These are phyloP conservation scores for Apocheima hispidaria DNA, from an alignment of 2,888 invertebrate genomes.

Conservation along the genomic window DNA sequence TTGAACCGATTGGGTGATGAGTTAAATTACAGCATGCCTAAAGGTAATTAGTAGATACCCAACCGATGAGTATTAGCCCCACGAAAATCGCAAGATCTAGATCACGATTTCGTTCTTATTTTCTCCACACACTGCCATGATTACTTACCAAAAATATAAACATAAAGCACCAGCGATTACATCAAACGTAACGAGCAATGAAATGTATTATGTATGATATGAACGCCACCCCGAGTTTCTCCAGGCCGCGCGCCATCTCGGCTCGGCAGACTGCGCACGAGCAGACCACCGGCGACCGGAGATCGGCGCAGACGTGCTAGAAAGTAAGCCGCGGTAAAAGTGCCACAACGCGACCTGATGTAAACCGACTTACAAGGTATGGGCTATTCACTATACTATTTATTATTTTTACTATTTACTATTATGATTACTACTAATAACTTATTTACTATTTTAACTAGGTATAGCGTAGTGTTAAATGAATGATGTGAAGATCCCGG, in stretches of 20 bases:
- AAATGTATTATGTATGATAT: background rate
- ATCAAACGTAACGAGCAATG: background rate
- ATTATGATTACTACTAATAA: too few species aligned
- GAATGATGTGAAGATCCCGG: too few species aligned
- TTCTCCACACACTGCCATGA: background rate
- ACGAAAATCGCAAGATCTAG: background rate
- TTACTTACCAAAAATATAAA: slow-evolving; percentile 3
- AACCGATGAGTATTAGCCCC: background rate
- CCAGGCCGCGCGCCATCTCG: slow-evolving; percentile 16
- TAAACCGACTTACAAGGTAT: slow-evolving; percentile 19
- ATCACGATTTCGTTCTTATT: background rate
- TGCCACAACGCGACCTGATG: slow-evolving; percentile 21
- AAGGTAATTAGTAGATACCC: background rate
- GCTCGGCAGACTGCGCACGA: background rate
- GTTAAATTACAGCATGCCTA: background rate
- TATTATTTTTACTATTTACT: too few species aligned
- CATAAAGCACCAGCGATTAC: background rate
- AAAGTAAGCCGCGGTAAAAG: slow-evolving; percentile 10
- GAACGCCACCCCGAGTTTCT: slow-evolving; percentile 19
- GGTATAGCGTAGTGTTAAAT: too few species aligned
- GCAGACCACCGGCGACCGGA: slow-evolving; percentile 4
- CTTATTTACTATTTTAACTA: too few species aligned
- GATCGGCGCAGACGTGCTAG: slow-evolving; percentile 8
- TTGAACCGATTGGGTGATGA: too few species aligned
- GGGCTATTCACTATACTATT: background rate